These are phyloP conservation scores for Garra rufa DNA, from an alignment of 2,113 vertebrate genomes.

Conservation along the genomic window DNA sequence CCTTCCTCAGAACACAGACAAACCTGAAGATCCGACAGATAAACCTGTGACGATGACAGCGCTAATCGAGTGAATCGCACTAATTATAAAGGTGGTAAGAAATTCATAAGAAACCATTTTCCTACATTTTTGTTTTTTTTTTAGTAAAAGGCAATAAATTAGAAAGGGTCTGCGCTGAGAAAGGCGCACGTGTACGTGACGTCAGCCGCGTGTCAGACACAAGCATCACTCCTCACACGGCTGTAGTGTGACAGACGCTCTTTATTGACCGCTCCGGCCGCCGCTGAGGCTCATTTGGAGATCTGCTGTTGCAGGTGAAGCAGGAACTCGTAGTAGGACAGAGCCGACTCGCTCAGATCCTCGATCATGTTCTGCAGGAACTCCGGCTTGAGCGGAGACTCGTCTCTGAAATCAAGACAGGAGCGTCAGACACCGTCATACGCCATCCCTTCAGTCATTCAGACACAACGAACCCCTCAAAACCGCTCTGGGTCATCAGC, in stretches of 20 bases:
- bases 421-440: background rate
- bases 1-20: conserved; percentile 63
- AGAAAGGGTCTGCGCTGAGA: conserved; percentile 38
- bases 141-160: conserved; percentile 63
- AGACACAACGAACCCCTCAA: background rate
- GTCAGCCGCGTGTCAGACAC: background rate
- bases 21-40: conserved; percentile 23
- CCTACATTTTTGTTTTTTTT: conserved; percentile 39
- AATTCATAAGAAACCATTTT: conserved; percentile 35
- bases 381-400: conserved; percentile 86
- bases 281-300: conserved; percentile 80
- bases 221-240: conserved; percentile 22
- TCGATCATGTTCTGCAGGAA: conserved; percentile 97
- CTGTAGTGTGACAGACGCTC: background rate
- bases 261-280: background rate
- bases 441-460: background rate
- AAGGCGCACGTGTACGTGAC: background rate
- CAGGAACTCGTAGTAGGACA: conserved; percentile 98
- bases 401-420: conserved; percentile 79
- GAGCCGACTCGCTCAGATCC: conserved; percentile 95
- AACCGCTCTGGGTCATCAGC: too few species aligned
- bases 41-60: conserved; percentile 31
- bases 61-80: background rate
- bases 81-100: conserved; percentile 55
- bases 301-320: conserved; percentile 97